Base-by-base conservation (phyloP, 2,888 invertebrate species). In the Xestoiulus laeticollis region DNA sequence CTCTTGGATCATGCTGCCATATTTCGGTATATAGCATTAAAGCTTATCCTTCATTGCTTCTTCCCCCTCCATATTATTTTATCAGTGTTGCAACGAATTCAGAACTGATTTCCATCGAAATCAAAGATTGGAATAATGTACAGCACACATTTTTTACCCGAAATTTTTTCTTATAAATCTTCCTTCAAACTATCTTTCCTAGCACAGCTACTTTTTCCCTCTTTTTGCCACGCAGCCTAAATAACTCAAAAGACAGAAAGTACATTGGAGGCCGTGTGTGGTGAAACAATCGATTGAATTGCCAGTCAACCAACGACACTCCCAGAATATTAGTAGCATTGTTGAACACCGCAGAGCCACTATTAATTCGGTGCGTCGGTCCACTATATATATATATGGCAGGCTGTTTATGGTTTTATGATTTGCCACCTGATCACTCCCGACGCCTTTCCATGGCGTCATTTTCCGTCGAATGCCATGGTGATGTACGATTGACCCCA, bases 231-330 rank as follows among this genome's bases (percentile, higher is more conserved):
- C 22, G 26, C 22, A n/a, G 22, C 30, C 78, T 30, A 78, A 78
- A 22, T 78, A 78, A 78, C 78, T 30, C 78, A 22, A 30, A 14
- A 12, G 12, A 3, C n/a, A 30, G 78, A 22, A 22, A 78, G 78
- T 78, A 30, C 78, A 78, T 78, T 78, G 26, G 78, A 10, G 78
- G 78, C 78, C 78, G 26, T 78, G 30, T 78, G 78, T 30, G 78
- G 78, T 78, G 78, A 78, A 78, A 78, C 78, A 78, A 78, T 78
- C 78, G 78, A 78, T 78, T 78, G 78, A 30, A 78, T 78, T 78
- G 78, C 78, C 78, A 30, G 78, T 10, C 78, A 26, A 26, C 78
- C 78, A 78, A 30, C 78, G 78, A 78, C 78, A 78, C 78, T 78
- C 78, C 78, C 30, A 78, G 78, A 78, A 78, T 78, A 78, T 78